A percentile compares a stretch with the other conserved stretches of the same genome.
Conservation (phyloP, 37 sponge, comb jelly and placozoan species). For the Ianthella basta region DNA sequence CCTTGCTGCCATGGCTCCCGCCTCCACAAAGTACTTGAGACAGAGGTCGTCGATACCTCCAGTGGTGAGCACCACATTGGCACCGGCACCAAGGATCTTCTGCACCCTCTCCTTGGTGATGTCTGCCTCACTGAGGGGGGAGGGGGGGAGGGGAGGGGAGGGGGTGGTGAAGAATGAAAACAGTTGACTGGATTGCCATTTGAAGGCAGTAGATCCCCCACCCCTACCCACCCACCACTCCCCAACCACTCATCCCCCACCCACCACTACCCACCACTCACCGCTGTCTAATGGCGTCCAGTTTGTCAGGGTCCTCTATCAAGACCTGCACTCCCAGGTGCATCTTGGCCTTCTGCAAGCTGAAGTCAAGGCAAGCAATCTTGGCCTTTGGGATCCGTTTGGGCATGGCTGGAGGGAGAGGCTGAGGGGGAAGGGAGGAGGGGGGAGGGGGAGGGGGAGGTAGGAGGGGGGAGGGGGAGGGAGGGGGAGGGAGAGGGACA, state of each 20-base stretch:
- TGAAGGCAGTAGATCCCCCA: too few species aligned
- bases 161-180: neutral
- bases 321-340: constrained; percentile 91
- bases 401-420: constrained; percentile 82
- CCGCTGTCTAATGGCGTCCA: constrained; percentile 92
- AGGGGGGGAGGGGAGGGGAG: constrained; percentile 3
- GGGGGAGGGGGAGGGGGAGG: too few species aligned
- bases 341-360: constrained; percentile 95
- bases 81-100: constrained; percentile 91
- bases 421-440: too few species aligned
- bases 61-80: constrained; percentile 93
- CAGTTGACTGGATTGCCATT: too few species aligned
- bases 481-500: too few species aligned
- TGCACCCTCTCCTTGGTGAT: constrained; percentile 95
- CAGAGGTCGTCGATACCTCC: constrained; percentile 99
- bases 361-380: constrained; percentile 97
- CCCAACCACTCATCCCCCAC: neutral
- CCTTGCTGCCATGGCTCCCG: constrained; percentile 94
- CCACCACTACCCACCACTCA: constrained; percentile 8
- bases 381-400: constrained; percentile 80
- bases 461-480: too few species aligned
- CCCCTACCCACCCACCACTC: too few species aligned
- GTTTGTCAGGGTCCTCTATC: constrained; percentile 93
- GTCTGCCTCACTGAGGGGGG: constrained; percentile 83
- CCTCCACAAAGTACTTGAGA: constrained; percentile 98